phyloP scores from a whole-genome alignment of 1,140 invertebrate genomes.

The Nymphalis io region DNA sequence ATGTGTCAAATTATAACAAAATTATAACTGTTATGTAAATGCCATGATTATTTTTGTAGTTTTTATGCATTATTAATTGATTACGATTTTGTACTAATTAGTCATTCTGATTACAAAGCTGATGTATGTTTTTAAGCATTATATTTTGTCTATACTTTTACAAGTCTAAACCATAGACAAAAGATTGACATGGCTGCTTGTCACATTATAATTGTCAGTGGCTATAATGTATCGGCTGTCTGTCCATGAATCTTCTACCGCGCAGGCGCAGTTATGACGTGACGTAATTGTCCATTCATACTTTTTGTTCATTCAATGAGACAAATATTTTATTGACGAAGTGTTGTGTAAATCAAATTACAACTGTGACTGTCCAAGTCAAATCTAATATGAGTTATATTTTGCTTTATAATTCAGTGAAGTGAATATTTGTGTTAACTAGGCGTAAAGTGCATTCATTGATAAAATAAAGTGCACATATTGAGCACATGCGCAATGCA shows the following conservation, averaged over 20 bases:
- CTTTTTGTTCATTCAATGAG: slow-evolving; percentile 77
- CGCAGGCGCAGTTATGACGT: slow-evolving; percentile 77
- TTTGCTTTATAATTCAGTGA: slow-evolving; percentile 43
- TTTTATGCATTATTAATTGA: too few relatives aligned
- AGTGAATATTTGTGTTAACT: slow-evolving; percentile 47
- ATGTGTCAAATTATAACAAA: too few relatives aligned
- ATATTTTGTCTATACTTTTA: not conserved
- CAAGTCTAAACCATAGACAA: not conserved
- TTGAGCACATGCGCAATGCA: slow-evolving; percentile 74
- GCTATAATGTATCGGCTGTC: slow-evolving; percentile 30
- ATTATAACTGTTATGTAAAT: too few relatives aligned
- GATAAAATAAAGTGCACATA: slow-evolving; percentile 66
- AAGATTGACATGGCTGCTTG: slow-evolving; percentile 2
- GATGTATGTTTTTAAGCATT: not conserved
- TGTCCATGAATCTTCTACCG: slow-evolving; percentile 53
- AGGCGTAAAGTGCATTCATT: slow-evolving; percentile 70
- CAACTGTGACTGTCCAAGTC: slow-evolving; percentile 40
- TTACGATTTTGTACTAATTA: too few relatives aligned
- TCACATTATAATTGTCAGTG: slow-evolving; percentile 26
- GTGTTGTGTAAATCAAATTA: slow-evolving; percentile 59
- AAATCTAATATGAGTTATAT: slow-evolving; percentile 30
- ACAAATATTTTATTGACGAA: slow-evolving; percentile 66
- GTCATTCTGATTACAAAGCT: too few relatives aligned
- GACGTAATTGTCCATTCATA: slow-evolving; percentile 80
- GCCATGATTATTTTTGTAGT: too few relatives aligned